Evolutionary conservation across 2,797 vertebrate genomes (phyloP), one percentile per base, ranked within the genome.

Genomic region (Aselliscus stoliczkanus): DNA sequence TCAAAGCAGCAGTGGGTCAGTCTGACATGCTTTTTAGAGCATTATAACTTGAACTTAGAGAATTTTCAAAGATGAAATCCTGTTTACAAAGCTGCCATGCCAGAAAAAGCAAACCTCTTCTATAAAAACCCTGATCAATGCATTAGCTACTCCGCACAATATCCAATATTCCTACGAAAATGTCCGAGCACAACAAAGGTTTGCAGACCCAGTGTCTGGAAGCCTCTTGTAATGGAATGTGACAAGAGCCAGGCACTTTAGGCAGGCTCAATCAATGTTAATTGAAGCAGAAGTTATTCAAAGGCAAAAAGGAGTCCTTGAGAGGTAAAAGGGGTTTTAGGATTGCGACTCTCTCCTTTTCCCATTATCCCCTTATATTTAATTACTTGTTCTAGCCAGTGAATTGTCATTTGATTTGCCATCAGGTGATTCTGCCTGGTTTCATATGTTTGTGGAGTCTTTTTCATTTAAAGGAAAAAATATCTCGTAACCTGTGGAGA

Each of bases 231-330:
- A 97, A 97, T 93, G 88, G 93, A 80, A 95, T 96, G 87, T 97
- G 94, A 97, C 95, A 96, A 95, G 92, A 91, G 70, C 79, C 87
- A 62, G 82, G 77, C 85, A 90, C 95, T 95, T 82, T 76, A 80
- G 69, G 82, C 79, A 56, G 82, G 54, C 82, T 93, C 96, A 69
- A 44, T 97, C 96, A 95, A 95, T 95, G 96, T 73, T 97, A 97
- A 97, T 96, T 88, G 95, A 97, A 95, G 91, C 89, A 86, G 75
- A 96, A 97, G 86, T 54, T 87, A 95, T 83, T 93, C 94, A 94
- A 95, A 96, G 96, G 79, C 93, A 92, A 94, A 91, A 21, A 88
- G 94, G 56, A 96, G 91, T 93, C 95, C 95, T 96, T 73, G 96
- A 92, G 70, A 90, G 79, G 90, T 76, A 77, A 85, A 73, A 70